Evolutionary conservation across 2,113 vertebrate genomes (phyloP), one percentile per base, ranked within the genome.

Genomic region (Tympanuchus pallidicinctus): DNA sequence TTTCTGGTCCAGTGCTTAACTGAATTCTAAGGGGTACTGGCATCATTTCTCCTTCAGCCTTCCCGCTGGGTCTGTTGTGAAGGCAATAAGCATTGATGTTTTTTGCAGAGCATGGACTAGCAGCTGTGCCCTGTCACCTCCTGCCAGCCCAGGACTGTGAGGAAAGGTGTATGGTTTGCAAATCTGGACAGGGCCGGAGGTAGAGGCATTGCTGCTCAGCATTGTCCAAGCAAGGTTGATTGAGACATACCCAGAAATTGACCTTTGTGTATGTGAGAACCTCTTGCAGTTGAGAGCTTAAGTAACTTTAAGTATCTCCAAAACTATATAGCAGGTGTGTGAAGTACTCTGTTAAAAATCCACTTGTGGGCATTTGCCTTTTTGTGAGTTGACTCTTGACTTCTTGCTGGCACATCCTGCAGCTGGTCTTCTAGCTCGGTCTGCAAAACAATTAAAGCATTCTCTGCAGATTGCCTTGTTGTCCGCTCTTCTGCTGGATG

Each of bases 91-190:
- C 43, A 30, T 47, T 13, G 93, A 79, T 82, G 71, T 20, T 83
- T 60, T 54, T 6, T 59, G 36, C 45, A 40, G 81, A 73, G 19
- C 0, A 0, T 10, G 74, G 34, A 10, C 1, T 6, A 75, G 66
- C 91, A 87, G 66, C 91, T 76, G 84, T 87, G 84, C 61, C 25
- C 74, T 83, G 86, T 42, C 66, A 2, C 61, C 43, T 71, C 79
- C 79, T 84, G 79, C 79, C 75, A 93, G 71, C 57, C 90, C 1
- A 2, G 17, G 14, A 20, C 69, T 65, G 54, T 69, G 74, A 54
- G 6, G 50, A 36, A 16, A 69, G 87, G 66, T 28, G 43, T 72
- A 70, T 14, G 71, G 9, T 56, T 64, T 32, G 52, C 66, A 75
- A 4, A 34, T 32, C 47, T 52, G 47, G 65, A 42, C 52, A 18